Evolutionary conservation across 2,113 vertebrate genomes (phyloP).

Genomic region (Syngnathus floridae): DNA sequence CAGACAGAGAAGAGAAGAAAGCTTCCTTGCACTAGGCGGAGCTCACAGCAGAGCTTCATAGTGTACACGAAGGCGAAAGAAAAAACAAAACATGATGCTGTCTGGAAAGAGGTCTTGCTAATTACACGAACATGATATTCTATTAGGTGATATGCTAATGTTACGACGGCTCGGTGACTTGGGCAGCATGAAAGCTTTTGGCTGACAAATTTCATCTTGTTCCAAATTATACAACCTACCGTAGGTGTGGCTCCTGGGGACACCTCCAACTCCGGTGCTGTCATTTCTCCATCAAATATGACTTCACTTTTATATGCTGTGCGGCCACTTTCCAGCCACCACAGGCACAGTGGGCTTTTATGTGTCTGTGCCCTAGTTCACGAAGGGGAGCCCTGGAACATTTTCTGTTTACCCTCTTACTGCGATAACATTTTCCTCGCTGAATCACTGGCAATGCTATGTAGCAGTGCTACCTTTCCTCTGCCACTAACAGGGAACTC

Average conservation of each 20-base stretch:
- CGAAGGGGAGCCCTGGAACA: constrained; percentile 47
- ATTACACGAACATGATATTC: background rate
- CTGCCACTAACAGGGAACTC: constrained; percentile 56
- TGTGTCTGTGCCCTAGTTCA: constrained; percentile 56
- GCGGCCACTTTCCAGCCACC: constrained; percentile 23
- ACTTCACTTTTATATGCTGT: constrained; percentile 23
- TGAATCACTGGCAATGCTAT: constrained; percentile 65
- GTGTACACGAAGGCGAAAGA: background rate
- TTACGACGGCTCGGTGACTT: background rate
- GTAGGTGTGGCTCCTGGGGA: background rate
- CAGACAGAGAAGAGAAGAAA: background rate
- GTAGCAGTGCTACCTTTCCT: constrained; percentile 45
- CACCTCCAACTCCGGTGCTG: constrained; percentile 11
- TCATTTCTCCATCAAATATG: constrained; percentile 18
- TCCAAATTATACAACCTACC: background rate
- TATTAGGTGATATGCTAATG: background rate
- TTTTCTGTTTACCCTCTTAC: constrained; percentile 55
- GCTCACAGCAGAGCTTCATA: background rate
- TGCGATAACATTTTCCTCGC: constrained; percentile 64
- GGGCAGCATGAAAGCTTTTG: background rate
- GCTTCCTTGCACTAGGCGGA: background rate
- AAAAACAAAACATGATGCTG: background rate
- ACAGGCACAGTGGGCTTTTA: constrained; percentile 38
- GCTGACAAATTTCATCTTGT: background rate
- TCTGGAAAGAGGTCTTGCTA: background rate